A percentile compares a stretch with the other conserved stretches of the same genome.
These are phyloP conservation scores for Oreonectes daqikongensis DNA, from an alignment of 2,797 vertebrate species.

Conservation along the genomic window DNA sequence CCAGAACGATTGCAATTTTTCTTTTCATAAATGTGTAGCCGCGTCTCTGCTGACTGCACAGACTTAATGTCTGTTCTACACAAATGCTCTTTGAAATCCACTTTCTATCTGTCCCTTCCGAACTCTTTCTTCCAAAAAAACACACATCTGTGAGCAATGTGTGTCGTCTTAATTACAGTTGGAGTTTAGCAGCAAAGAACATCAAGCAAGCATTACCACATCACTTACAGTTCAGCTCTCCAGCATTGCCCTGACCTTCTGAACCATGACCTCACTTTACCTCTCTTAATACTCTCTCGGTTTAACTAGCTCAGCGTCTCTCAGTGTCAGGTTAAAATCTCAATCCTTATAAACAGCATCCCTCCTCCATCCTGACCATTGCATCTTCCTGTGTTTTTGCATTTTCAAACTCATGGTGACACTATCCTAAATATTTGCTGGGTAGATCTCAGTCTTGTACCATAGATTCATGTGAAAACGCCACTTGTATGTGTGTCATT, in stretches of 20 bases:
- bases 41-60: constrained; percentile 4
- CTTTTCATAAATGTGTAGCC: not conserved
- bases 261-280: constrained; percentile 40
- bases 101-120: constrained; percentile 45
- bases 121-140: constrained; percentile 21
- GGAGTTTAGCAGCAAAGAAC: constrained; percentile 37
- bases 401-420: constrained; percentile 21
- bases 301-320: constrained; percentile 39
- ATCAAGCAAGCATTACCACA: constrained; percentile 46
- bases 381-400: not conserved
- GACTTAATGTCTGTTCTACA: constrained; percentile 9
- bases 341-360: constrained; percentile 15
- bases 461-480: constrained; percentile 1
- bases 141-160: constrained; percentile 46
- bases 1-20: not conserved
- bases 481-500: not conserved
- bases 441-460: not conserved
- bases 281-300: constrained; percentile 10
- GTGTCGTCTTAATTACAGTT: constrained; percentile 46
- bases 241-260: constrained; percentile 44
- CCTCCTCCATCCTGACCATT: no score
- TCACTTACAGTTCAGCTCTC: constrained; percentile 41
- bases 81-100: constrained; percentile 14
- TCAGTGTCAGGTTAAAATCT: constrained; percentile 23
- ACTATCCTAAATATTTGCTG: not conserved